A percentile compares a stretch with the other conserved stretches of the same genome.
These are phyloP conservation scores for Ormyrus thymus DNA, from an alignment of 2,888 invertebrate species.

Conservation along the genomic window DNA sequence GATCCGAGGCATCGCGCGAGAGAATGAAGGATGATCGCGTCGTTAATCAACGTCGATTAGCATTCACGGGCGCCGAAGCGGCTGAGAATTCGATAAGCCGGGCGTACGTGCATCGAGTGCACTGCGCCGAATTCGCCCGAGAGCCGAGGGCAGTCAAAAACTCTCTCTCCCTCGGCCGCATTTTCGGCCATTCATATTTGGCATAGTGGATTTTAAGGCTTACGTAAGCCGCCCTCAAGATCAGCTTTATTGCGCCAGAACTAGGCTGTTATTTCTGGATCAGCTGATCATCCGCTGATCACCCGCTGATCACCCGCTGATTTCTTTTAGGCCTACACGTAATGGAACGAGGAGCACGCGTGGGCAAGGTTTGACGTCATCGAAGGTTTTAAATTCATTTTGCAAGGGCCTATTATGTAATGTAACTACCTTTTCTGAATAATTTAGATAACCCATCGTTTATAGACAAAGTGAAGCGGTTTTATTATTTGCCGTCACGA, in stretches of 20 bases:
- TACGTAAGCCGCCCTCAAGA: not conserved
- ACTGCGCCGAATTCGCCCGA: not conserved
- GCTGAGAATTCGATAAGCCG: constrained; percentile 5
- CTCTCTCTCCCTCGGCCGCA: not conserved
- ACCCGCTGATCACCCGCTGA: too few relatives aligned
- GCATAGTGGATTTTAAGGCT: not conserved
- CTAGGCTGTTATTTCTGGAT: too few relatives aligned
- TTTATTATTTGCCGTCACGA: too few relatives aligned
- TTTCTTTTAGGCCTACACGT: too few relatives aligned
- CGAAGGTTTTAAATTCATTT: constrained; percentile 25
- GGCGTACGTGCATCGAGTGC: not conserved
- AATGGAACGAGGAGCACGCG: not conserved
- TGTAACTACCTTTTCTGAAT: constrained; percentile 10
- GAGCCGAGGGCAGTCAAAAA: not conserved
- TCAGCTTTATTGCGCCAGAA: too few relatives aligned
- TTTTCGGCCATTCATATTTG: not conserved
- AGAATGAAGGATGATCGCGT: constrained; percentile 43
- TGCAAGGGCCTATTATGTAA: constrained; percentile 11
- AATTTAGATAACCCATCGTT: not conserved
- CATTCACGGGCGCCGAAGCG: constrained; percentile 12
- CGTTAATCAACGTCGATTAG: constrained; percentile 54
- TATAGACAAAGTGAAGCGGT: not conserved
- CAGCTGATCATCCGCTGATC: too few relatives aligned
- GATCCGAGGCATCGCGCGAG: constrained; percentile 19
- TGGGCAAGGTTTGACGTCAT: constrained; percentile 24